Conservation (phyloP, 2,113 vertebrate species). For the Electrona antarctica region DNA sequence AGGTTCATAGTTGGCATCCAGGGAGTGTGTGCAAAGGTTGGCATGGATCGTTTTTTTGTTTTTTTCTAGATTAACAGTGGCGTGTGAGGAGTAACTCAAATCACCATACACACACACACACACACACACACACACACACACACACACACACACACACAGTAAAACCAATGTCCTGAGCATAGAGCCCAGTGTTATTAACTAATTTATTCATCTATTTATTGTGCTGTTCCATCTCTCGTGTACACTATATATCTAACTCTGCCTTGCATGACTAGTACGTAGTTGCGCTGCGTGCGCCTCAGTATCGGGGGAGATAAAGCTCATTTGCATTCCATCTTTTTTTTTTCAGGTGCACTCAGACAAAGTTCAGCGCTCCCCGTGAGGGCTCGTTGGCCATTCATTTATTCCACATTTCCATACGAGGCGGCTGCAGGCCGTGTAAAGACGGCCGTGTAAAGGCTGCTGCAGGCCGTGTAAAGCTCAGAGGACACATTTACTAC, state of each 20-base stretch:
- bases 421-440: conserved; percentile 41
- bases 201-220: too few relatives aligned
- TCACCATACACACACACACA: background rate
- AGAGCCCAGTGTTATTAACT: background rate
- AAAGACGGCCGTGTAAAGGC: too few relatives aligned
- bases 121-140: too few relatives aligned
- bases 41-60: too few relatives aligned
- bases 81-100: background rate
- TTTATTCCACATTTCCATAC: conserved; percentile 67
- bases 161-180: background rate
- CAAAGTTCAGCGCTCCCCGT: conserved; percentile 35
- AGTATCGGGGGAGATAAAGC: conserved; percentile 26
- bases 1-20: too few relatives aligned
- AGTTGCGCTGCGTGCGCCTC: conserved; percentile 10
- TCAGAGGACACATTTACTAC: conserved; percentile 18
- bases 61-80: too few relatives aligned
- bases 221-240: background rate
- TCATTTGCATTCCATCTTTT: conserved; percentile 55
- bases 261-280: conserved; percentile 18
- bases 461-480: conserved; percentile 46
- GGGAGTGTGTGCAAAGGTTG: too few relatives aligned
- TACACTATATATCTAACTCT: conserved; percentile 28
- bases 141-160: too few relatives aligned
- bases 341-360: conserved; percentile 55
- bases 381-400: conserved; percentile 61